Evolutionary conservation across 2,888 invertebrate genomes (phyloP), one percentile per base, ranked within the genome.

Genomic region (Chaetogeoica ovagalla): DNA sequence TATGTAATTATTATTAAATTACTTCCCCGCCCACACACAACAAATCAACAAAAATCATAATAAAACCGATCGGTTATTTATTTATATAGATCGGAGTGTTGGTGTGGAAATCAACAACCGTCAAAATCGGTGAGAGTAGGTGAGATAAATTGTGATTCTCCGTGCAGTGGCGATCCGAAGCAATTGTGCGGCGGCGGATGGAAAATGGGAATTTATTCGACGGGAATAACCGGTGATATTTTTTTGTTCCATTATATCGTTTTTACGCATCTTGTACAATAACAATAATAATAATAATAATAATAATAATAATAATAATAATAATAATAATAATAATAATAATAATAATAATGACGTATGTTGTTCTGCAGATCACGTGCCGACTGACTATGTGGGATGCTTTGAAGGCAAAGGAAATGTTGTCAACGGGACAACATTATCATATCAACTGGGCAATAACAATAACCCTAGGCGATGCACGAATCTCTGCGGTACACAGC

Each of bases 101-200:
- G 63, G 48, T 75, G 75, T 65, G 65, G 66, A 63, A 55, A 75
- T 66, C 43, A 65, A 37, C 37, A 43, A 30, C 82, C 82, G 19
- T 62, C 39, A 9, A 63, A 62, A 23, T 60, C 57, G 15, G 52
- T 66, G 6, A 48, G 52, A 65, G 82, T 81, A 59, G 81, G 30
- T 30, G 82, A 83, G 43, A 82, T 68, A n/a, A 79, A 84, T 59
- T 84, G 84, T 62, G 69, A 74, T 21, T 69, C 75, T 13, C 30
- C 72, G 6, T 84, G 84, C 60, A 82, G 82, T 15, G 83, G 83
- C n/a, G 83, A 84, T 63, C 57, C 60, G 3, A 66, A 57, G 4
- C 72, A 82, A 70, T 75, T 73, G 39, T 84, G 84, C 68, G 84
- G 84, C 3, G 84, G 84, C 21, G 77, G 82, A 11, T 83, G 83